Percentiles rank a stretch among this genome's conserved stretches.
Evolutionary conservation across 1,140 invertebrate species (phyloP).

Genomic region (Drosophila malerkotliana): DNA sequence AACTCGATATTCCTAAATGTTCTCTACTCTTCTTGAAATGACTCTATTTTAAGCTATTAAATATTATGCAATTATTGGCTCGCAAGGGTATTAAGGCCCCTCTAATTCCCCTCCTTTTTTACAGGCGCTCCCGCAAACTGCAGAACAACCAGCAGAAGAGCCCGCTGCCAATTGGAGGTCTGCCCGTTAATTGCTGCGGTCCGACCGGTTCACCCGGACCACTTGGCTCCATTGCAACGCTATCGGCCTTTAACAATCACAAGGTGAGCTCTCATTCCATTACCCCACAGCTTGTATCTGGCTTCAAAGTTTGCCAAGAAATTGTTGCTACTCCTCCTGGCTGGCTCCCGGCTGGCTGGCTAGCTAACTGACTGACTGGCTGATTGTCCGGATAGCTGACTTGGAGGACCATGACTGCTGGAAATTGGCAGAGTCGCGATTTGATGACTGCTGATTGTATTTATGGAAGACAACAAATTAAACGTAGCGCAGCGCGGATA

Average conservation of each 20-base stretch:
- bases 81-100: conserved; percentile 7
- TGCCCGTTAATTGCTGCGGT: conserved; percentile 91
- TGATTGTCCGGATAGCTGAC: conserved; percentile 13
- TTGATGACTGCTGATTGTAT: conserved; percentile 54
- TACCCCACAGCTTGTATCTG: conserved; percentile 6
- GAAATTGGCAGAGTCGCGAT: conserved; percentile 76
- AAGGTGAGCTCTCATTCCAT: conserved; percentile 84
- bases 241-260: conserved; percentile 91
- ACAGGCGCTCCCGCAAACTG: conserved; percentile 88
- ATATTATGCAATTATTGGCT: conserved; percentile 16
- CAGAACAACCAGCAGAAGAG: conserved; percentile 89
- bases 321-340: conserved; percentile 29
- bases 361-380: conserved; percentile 6
- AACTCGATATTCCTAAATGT: background rate
- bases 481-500: conserved; percentile 24
- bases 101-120: conserved; percentile 5
- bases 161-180: conserved; percentile 88
- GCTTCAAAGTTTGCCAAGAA: conserved; percentile 52
- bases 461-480: conserved; percentile 59
- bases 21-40: background rate
- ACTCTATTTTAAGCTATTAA: conserved; percentile 1
- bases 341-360: conserved; percentile 12
- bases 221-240: conserved; percentile 91
- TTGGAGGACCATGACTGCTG: conserved; percentile 33
- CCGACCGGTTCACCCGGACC: conserved; percentile 91